Conservation (phyloP, 2,113 vertebrate genomes). For the Plecturocebus donacophilus region DNA sequence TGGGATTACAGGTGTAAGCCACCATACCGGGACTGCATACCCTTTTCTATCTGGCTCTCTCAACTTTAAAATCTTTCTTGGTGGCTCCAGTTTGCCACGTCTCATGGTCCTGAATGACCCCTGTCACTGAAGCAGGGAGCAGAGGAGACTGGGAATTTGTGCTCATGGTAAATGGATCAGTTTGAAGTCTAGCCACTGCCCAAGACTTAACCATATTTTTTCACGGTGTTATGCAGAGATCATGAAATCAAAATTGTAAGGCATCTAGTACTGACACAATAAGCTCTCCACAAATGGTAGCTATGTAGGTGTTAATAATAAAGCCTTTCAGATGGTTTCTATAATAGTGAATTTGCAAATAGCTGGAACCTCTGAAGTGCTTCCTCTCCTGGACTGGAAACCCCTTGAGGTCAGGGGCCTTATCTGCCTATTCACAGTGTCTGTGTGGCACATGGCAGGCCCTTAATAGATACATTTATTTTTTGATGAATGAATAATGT, state of each 20-base stretch:
- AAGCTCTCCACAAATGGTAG: neutral
- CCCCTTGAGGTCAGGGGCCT: neutral
- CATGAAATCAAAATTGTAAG: neutral
- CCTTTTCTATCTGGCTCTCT: neutral
- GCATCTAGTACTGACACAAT: neutral
- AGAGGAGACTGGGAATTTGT: neutral
- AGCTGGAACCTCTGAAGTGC: neutral
- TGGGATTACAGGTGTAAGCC: too few species aligned
- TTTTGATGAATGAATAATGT: conserved; percentile 7
- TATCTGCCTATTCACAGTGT: neutral
- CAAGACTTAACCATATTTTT: neutral
- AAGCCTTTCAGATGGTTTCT: neutral
- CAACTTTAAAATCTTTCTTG: neutral
- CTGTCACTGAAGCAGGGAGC: neutral
- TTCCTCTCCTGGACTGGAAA: neutral
- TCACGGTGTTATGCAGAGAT: neutral
- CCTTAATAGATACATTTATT: neutral
- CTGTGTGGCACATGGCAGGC: neutral
- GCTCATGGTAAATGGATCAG: neutral
- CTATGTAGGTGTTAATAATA: neutral
- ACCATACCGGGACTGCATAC: too few species aligned
- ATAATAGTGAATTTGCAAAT: neutral
- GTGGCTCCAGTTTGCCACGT: neutral
- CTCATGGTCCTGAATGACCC: neutral
- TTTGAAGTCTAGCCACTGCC: neutral